These are phyloP conservation scores for Columba guinea DNA, from an alignment of 2,797 vertebrate genomes.

Conservation along the genomic window DNA sequence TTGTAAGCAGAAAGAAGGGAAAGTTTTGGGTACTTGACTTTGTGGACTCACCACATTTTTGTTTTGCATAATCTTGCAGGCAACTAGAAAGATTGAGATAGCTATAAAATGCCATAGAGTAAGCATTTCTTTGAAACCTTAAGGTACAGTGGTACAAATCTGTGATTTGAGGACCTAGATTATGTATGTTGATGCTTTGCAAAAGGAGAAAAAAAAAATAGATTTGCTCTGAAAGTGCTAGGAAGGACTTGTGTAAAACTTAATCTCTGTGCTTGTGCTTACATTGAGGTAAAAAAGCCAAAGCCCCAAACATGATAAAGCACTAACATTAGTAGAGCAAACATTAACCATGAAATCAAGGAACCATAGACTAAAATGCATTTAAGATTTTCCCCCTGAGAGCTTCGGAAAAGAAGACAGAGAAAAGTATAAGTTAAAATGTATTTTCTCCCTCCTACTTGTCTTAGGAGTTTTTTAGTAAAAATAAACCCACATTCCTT, in stretches of 20 bases:
- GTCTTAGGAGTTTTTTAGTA: background rate
- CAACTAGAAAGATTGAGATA: background rate
- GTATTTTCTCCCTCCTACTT: background rate
- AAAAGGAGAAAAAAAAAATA: background rate
- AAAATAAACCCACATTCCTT: background rate
- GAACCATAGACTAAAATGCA: background rate
- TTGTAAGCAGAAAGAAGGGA: background rate
- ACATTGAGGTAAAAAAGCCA: background rate
- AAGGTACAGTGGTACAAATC: background rate
- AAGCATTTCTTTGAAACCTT: background rate
- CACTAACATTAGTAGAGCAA: background rate
- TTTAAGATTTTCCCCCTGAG: background rate
- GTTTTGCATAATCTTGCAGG: background rate
- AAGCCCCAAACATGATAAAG: background rate
- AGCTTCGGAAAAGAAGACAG: background rate
- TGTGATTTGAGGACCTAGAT: background rate
- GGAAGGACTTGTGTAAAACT: background rate
- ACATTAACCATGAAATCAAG: background rate
- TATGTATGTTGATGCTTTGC: background rate
- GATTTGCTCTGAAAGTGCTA: background rate
- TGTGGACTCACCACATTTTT: background rate
- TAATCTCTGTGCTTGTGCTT: background rate
- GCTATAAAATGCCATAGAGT: background rate
- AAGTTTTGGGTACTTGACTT: background rate
- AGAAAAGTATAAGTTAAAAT: background rate